These are phyloP conservation scores for Rallus limicola DNA, from an alignment of 2,113 vertebrate genomes.

Conservation along the genomic window DNA sequence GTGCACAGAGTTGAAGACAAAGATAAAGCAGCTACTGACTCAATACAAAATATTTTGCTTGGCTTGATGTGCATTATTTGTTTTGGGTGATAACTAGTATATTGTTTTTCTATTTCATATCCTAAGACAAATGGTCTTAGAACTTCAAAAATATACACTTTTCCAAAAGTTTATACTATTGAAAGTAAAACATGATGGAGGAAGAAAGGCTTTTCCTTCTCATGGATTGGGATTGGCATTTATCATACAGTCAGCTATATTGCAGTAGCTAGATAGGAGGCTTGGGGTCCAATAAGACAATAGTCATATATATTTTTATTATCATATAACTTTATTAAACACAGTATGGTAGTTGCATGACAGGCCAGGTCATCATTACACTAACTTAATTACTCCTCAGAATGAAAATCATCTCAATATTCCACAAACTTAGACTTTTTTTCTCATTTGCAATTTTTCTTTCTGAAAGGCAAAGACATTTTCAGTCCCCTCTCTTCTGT, in stretches of 20 bases:
- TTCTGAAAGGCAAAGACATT: background rate
- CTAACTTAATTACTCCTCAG: background rate
- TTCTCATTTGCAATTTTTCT: background rate
- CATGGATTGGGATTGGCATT: background rate
- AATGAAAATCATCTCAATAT: background rate
- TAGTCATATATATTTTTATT: background rate
- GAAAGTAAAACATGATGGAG: background rate
- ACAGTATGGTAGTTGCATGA: background rate
- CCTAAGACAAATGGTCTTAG: background rate
- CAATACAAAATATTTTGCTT: background rate
- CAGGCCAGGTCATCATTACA: background rate
- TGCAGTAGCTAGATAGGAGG: background rate
- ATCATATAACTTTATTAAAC: background rate
- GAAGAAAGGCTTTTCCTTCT: background rate
- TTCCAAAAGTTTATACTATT: background rate
- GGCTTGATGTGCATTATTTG: background rate
- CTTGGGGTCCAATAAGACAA: background rate
- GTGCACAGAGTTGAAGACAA: background rate
- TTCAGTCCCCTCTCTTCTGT: background rate
- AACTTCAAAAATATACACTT: background rate
- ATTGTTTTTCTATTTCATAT: background rate
- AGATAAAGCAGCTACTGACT: background rate
- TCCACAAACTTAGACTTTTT: background rate
- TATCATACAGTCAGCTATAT: background rate
- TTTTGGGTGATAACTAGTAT: background rate